Evolutionary conservation across 2,888 invertebrate species (phyloP).

Genomic region (Chloroclysta siterata): DNA sequence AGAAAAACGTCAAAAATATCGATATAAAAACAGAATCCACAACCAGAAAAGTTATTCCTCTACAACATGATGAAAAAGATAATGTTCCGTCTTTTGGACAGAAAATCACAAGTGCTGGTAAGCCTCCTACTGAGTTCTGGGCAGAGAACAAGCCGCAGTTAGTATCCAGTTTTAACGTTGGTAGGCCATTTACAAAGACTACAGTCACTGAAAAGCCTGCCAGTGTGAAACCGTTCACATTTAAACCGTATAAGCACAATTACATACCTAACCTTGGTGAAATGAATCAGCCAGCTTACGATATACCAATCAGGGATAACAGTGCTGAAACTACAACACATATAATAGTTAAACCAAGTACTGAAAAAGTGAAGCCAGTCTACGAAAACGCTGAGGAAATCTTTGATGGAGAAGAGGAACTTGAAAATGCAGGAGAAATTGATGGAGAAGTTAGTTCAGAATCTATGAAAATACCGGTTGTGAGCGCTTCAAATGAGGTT

Average conservation of each 20-base stretch:
- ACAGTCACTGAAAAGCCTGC: constrained; percentile 52
- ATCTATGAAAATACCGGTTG: constrained; percentile 77
- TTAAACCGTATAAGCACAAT: constrained; percentile 49
- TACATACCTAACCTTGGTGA: constrained; percentile 68
- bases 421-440: constrained; percentile 66
- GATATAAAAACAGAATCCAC: constrained; percentile 69
- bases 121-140: constrained; percentile 75
- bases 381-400: constrained; percentile 78
- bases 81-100: constrained; percentile 69
- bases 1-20: constrained; percentile 63
- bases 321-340: constrained; percentile 68
- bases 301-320: constrained; percentile 77
- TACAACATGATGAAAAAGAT: constrained; percentile 62
- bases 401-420: constrained; percentile 73
- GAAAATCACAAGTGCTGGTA: constrained; percentile 70
- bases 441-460: constrained; percentile 78
- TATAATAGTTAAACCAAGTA: constrained; percentile 45
- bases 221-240: constrained; percentile 55
- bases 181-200: constrained; percentile 71
- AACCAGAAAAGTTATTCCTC: constrained; percentile 74
- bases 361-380: constrained; percentile 61
- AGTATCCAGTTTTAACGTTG: constrained; percentile 60
- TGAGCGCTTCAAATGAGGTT: constrained; percentile 68
- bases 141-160: constrained; percentile 51
- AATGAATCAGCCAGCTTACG: constrained; percentile 72